Percentiles rank a stretch among this genome's conserved stretches.
Conservation (phyloP, 2,113 vertebrate species). For the Hipposideros armiger region DNA sequence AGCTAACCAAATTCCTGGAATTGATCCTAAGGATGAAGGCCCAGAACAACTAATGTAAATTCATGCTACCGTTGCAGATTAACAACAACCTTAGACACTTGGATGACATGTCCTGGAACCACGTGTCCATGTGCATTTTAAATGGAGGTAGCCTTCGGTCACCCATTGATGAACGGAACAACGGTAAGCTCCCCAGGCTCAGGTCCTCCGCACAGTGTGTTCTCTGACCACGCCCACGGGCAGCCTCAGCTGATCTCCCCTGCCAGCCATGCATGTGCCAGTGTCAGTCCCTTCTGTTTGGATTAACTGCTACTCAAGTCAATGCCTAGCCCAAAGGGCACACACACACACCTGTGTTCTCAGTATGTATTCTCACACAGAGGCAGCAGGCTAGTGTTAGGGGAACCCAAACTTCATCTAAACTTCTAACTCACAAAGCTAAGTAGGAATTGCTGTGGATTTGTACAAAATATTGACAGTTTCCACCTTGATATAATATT, state of each 20-base stretch:
- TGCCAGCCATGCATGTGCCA: background rate
- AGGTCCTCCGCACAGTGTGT: background rate
- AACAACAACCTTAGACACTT: slow-evolving; percentile 89
- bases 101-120: slow-evolving; percentile 91
- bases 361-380: background rate
- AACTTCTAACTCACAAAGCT: slow-evolving; percentile 14
- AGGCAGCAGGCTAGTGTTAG: background rate
- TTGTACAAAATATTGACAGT: background rate
- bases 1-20: background rate
- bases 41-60: slow-evolving; percentile 50
- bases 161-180: slow-evolving; percentile 91
- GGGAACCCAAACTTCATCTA: background rate
- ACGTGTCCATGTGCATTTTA: slow-evolving; percentile 93
- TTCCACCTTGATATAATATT: background rate
- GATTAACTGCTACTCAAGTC: background rate
- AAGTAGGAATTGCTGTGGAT: background rate
- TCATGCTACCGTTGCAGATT: slow-evolving; percentile 87
- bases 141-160: slow-evolving; percentile 93
- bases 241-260: background rate
- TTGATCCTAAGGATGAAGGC: background rate
- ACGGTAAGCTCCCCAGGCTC: slow-evolving; percentile 87
- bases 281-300: background rate
- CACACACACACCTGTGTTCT: background rate
- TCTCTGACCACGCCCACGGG: rapidly evolving
- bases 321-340: background rate